A percentile compares a stretch with the other conserved stretches of the same genome.
Conservation (phyloP, 1,140 invertebrate species). For the Rhysida immarginata region DNA sequence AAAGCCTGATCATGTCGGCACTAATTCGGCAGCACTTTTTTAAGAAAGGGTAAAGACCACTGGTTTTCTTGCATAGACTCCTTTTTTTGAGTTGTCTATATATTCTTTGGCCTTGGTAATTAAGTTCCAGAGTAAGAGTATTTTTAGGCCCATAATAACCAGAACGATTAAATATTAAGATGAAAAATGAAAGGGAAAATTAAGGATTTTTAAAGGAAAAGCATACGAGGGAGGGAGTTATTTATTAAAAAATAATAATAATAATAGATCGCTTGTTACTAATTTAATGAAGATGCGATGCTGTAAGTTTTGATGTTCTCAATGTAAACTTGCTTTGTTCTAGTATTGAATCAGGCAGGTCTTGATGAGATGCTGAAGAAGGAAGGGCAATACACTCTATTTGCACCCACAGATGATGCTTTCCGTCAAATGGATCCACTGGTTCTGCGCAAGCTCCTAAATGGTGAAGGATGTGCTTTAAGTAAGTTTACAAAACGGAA, state of each 20-base stretch:
- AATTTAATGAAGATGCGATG: neutral
- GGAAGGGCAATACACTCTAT: slow-evolving; percentile 33
- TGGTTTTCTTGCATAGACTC: too few species aligned
- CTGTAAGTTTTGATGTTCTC: neutral
- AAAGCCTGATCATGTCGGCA: too few species aligned
- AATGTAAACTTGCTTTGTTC: neutral
- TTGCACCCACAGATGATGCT: slow-evolving; percentile 37
- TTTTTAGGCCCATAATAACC: too few species aligned
- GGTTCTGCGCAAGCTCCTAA: slow-evolving; percentile 23
- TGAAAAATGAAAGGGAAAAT: neutral
- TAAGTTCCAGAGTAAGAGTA: too few species aligned
- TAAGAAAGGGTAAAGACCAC: too few species aligned
- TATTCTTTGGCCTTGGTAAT: too few species aligned
- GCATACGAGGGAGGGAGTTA: neutral
- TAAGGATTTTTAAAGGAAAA: neutral
- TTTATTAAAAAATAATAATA: neutral
- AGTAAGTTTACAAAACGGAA: too few species aligned
- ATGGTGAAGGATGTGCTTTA: slow-evolving; percentile 23
- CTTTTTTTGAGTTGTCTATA: too few species aligned
- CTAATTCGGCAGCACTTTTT: too few species aligned
- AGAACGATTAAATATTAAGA: neutral
- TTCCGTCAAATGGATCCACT: slow-evolving; percentile 29
- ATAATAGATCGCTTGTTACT: neutral
- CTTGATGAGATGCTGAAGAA: neutral
- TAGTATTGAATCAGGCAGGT: neutral